Evolutionary conservation across 2,113 vertebrate genomes (phyloP).

Genomic region (Saccopteryx bilineata): DNA sequence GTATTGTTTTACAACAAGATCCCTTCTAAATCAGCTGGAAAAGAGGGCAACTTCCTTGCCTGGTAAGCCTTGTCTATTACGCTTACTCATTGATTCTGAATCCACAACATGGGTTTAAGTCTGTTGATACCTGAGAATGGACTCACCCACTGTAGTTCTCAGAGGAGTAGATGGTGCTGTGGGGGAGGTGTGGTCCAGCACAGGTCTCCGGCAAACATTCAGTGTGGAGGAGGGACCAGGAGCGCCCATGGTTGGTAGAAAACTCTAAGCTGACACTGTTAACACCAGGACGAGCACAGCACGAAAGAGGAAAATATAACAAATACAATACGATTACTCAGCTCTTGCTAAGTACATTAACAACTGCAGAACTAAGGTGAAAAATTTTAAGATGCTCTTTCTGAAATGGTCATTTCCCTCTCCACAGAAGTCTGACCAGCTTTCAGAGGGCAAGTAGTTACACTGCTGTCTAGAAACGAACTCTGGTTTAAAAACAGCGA

Average conservation of each 20-base stretch:
- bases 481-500: conserved; percentile 48
- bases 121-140: neutral
- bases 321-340: conserved; percentile 43
- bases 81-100: neutral
- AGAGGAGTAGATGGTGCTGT: conserved; percentile 97
- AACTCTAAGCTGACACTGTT: conserved; percentile 95
- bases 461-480: conserved; percentile 45
- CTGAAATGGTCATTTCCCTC: conserved; percentile 52
- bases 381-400: conserved; percentile 56
- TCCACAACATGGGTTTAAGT: neutral
- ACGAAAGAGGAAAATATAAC: neutral
- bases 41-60: neutral
- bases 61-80: neutral
- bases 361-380: neutral
- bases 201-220: conserved; percentile 97
- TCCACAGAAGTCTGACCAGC: conserved; percentile 15
- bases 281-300: conserved; percentile 4
- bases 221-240: conserved; percentile 96
- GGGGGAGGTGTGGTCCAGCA: conserved; percentile 95
- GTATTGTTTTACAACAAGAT: neutral
- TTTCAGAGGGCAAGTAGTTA: conserved; percentile 63
- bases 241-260: conserved; percentile 96
- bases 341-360: neutral
- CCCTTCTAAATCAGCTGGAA: neutral
- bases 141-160: conserved; percentile 98